phyloP scores from a whole-genome alignment of 2,888 invertebrate species.

The Adineta ricciae region DNA sequence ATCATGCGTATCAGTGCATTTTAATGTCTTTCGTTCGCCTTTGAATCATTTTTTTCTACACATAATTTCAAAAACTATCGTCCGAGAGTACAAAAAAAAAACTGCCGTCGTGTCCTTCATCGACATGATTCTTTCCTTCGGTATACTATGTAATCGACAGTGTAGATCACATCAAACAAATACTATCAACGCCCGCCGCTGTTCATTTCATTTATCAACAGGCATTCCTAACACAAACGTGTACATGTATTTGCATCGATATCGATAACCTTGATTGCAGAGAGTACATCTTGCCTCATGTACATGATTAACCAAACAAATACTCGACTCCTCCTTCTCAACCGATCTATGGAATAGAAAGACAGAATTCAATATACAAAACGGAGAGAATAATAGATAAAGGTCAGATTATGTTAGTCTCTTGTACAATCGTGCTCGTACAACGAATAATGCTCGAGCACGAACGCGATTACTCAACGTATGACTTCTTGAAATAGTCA shows the following conservation, averaged over 20 bases:
- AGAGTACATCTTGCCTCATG: not conserved
- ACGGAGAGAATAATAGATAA: not conserved
- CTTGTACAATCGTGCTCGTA: not conserved
- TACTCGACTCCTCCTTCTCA: not conserved
- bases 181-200: not conserved
- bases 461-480: not conserved
- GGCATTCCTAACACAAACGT: not conserved
- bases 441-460: not conserved
- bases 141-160: not conserved
- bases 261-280: not conserved
- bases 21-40: not conserved
- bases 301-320: not conserved
- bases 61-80: not conserved
- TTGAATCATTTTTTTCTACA: not conserved
- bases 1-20: not conserved
- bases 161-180: not conserved
- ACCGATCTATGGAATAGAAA: not conserved
- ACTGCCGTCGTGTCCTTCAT: not conserved
- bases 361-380: not conserved
- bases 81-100: not conserved
- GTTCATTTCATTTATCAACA: conserved; percentile 9
- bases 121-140: not conserved
- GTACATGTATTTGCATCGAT: not conserved
- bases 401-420: not conserved
- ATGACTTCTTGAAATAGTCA: not conserved